Evolutionary conservation across 2,888 invertebrate genomes (phyloP).

Genomic region (Cephus nigrinus): DNA sequence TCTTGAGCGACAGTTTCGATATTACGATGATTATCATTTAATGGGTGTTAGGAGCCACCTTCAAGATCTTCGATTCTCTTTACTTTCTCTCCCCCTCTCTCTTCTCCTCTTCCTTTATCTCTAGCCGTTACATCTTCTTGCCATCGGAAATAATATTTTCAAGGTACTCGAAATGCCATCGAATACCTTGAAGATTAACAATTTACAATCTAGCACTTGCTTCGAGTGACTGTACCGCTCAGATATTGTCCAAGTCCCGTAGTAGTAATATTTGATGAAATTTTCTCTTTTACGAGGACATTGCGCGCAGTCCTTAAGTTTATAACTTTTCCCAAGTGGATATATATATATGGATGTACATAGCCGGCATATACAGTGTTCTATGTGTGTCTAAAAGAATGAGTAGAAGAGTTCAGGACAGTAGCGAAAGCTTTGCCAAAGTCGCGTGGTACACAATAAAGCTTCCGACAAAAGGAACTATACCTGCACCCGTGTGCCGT

Average conservation of each 20-base stretch:
- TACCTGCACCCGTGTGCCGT: no score
- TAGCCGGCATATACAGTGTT: neutral
- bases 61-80: neutral
- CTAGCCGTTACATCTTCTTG: neutral
- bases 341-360: neutral
- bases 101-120: neutral
- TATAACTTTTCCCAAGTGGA: neutral
- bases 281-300: slow-evolving; percentile 45
- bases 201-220: neutral
- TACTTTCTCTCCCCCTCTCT: neutral
- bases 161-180: neutral
- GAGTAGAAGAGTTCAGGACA: neutral
- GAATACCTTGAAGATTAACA: neutral
- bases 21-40: slow-evolving; percentile 2
- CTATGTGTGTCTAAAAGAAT: neutral
- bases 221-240: slow-evolving; percentile 14
- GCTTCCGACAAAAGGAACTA: no score
- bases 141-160: neutral
- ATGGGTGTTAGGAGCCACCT: neutral
- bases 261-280: slow-evolving; percentile 50
- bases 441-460: neutral
- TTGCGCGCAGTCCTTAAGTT: slow-evolving; percentile 1
- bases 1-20: neutral
- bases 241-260: slow-evolving; percentile 33
- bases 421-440: neutral